phyloP scores from a whole-genome alignment of 2,113 vertebrate genomes.

The Suricata suricatta region DNA sequence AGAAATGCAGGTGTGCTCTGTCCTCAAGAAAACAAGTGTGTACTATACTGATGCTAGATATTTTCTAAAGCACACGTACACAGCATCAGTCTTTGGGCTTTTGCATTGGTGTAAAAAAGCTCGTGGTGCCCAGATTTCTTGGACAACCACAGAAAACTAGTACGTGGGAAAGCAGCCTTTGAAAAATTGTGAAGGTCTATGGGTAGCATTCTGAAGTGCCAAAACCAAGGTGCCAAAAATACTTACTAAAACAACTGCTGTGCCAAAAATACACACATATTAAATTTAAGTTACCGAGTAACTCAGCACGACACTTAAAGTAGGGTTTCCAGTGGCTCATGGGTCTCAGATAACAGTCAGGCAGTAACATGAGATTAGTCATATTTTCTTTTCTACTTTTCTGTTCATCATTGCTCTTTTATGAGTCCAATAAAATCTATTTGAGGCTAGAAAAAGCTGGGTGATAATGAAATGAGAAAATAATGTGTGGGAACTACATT shows the following conservation, averaged over 20 bases:
- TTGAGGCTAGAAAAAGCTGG: not conserved
- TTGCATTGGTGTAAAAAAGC: not conserved
- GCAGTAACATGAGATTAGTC: not conserved
- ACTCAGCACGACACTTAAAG: slow-evolving; percentile 52
- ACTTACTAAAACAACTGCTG: slow-evolving; percentile 56
- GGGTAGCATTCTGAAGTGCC: slow-evolving; percentile 40
- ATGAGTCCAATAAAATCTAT: not conserved
- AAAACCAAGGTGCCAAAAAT: slow-evolving; percentile 60
- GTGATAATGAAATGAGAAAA: slow-evolving; percentile 52
- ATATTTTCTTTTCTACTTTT: slow-evolving; percentile 57
- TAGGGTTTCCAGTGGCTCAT: slow-evolving; percentile 46
- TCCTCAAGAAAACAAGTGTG: slow-evolving; percentile 1
- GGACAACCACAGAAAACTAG: not conserved
- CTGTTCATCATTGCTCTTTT: slow-evolving; percentile 7
- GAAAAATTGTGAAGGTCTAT: slow-evolving; percentile 19
- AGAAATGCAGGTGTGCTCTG: slow-evolving; percentile 62
- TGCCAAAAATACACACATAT: slow-evolving; percentile 58
- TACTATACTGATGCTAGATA: not conserved
- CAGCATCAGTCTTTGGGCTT: not conserved
- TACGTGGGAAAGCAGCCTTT: not conserved
- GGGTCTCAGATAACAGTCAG: slow-evolving; percentile 41
- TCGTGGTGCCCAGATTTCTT: not conserved
- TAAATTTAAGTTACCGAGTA: slow-evolving; percentile 59
- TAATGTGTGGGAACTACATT: not conserved
- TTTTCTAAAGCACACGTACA: not conserved